These are phyloP conservation scores for Phlogophora meticulosa DNA, from an alignment of 2,888 invertebrate species.

Conservation along the genomic window DNA sequence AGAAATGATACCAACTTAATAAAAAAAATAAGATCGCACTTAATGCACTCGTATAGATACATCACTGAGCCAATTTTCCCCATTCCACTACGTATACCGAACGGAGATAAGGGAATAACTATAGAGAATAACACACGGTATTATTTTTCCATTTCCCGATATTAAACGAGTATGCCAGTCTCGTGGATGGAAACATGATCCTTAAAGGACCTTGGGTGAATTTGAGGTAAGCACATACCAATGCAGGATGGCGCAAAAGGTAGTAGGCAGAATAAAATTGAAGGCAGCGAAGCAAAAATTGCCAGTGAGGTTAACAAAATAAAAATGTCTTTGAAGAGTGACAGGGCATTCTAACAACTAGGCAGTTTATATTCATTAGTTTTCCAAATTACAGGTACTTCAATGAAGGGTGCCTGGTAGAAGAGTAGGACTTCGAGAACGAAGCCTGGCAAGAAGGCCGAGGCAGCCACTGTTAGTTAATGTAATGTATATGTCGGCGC, in stretches of 20 bases:
- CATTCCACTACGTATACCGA: conserved; percentile 15
- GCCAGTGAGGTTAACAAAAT: too few species aligned
- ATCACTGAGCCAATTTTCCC: conserved; percentile 23
- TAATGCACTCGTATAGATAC: conserved; percentile 21
- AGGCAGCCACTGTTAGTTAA: too few species aligned
- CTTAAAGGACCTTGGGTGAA: background rate
- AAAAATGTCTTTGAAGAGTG: too few species aligned
- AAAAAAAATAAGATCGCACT: conserved; percentile 21
- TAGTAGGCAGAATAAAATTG: background rate
- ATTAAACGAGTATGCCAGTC: background rate
- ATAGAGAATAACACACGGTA: conserved; percentile 3
- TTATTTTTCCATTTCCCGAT: conserved; percentile 31
- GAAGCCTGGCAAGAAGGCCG: too few species aligned
- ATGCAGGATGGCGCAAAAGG: background rate
- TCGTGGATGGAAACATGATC: background rate
- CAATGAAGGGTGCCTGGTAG: too few species aligned
- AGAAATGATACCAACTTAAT: background rate
- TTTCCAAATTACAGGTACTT: too few species aligned
- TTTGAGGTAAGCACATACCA: background rate
- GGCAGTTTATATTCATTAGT: too few species aligned
- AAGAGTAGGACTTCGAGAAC: too few species aligned
- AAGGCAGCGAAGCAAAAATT: background rate
- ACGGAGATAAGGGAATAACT: conserved; percentile 22
- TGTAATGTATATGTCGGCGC: too few species aligned
- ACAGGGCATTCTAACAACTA: too few species aligned